A percentile compares a stretch with the other conserved stretches of the same genome.
Conservation (phyloP, 2,888 invertebrate species). For the Theretra japonica region DNA sequence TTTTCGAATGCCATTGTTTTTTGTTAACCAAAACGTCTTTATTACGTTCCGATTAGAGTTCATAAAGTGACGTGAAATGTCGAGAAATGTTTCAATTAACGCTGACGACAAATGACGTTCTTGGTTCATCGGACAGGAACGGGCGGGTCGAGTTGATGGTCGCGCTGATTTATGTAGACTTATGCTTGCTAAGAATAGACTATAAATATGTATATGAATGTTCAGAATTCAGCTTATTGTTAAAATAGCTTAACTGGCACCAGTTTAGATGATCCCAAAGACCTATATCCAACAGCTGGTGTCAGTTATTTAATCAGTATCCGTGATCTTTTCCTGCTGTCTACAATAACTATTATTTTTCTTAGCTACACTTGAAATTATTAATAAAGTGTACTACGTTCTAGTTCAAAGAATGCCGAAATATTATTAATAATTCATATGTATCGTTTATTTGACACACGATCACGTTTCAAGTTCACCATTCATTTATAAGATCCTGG, state of each 20-base stretch:
- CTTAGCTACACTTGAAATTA: too few species aligned
- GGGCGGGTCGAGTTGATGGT: slow-evolving; percentile 19
- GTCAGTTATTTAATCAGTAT: too few species aligned
- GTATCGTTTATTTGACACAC: neutral
- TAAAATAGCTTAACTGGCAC: too few species aligned
- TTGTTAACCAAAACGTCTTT: slow-evolving; percentile 22
- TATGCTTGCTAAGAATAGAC: neutral
- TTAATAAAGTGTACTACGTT: too few species aligned
- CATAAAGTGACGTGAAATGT: slow-evolving; percentile 46
- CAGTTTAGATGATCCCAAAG: too few species aligned
- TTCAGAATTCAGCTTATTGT: neutral
- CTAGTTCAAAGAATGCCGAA: too few species aligned
- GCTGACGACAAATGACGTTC: slow-evolving; percentile 57
- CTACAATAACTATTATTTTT: too few species aligned
- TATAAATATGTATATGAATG: neutral
- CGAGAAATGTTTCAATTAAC: slow-evolving; percentile 56
- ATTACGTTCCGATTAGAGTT: slow-evolving; percentile 32
- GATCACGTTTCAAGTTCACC: neutral
- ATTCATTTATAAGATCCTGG: neutral
- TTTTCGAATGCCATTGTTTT: slow-evolving; percentile 42
- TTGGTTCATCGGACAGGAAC: slow-evolving; percentile 56
- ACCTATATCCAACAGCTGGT: too few species aligned
- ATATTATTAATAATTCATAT: neutral
- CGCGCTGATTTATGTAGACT: neutral
- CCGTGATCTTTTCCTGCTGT: too few species aligned